Base-by-base conservation (phyloP, 2,113 vertebrate species). In the Eurypyga helias region DNA sequence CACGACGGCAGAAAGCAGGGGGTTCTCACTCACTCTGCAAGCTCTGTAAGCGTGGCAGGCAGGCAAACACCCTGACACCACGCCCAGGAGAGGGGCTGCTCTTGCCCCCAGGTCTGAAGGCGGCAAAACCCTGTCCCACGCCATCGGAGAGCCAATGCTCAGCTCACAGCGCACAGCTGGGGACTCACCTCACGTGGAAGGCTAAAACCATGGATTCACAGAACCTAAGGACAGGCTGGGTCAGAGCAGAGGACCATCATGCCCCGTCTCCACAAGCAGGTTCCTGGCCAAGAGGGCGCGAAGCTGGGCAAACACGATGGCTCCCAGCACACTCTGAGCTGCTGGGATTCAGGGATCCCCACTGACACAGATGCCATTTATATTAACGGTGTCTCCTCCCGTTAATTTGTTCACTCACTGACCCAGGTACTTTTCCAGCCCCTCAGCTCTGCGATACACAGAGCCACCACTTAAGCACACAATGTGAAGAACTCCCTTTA, bases 1-100 rank as follows among this genome's bases (percentile, higher is more conserved):
- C 51, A 43, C 0, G 3, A 14, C 1, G 9, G 80, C 78, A 69
- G 20, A 7, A 19, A 16, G 17, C 36, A 18, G 2, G 0, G 41
- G 24, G 25, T 31, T 34, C 25, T 10, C 1, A 1, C 1, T 41
- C 36, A 6, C 64, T 43, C 4, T 41, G 61, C n/a, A 33, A 49
- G 48, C 34, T 51, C 48, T 4, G 17, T 1, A 16, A 61, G 54
- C 0, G 1, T 5, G 16, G 46, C 57, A n/a, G 33, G 64, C 33
- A 72, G 58, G 33, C n/a, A 20, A 51, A 60, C 0, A 3, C 23
- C 71, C 29, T 4, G 18, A 60, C 8, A 10, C 25, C 3, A 6
- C 4, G 3, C 2, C 5, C 28, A 13, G 26, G 43, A 57, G 28
- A 60, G 34, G 20, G 34, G 41, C 38, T 64, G n/a, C 2, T 69